Base-by-base conservation (phyloP, 1,140 invertebrate genomes). In the Musca domestica region DNA sequence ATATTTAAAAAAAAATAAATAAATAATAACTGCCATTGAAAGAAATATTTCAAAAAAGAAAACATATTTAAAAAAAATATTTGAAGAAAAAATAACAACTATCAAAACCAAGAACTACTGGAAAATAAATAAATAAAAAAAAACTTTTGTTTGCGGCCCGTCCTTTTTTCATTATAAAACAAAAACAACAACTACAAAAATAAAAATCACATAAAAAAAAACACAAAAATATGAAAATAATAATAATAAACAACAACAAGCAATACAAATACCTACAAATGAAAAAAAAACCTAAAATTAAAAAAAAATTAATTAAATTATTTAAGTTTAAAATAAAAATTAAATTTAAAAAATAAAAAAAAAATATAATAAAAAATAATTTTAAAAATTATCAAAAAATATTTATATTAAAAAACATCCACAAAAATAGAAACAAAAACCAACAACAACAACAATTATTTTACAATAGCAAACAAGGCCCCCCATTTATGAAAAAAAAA, bases 111-210 rank as follows among this genome's bases (percentile, higher is more conserved):
- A n/a, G 17, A 58, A 58, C 5, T 19, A 58, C 7, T 22, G 5
- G n/a, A n/a, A 9, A 58, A 17, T n/a, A 34, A 58, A n/a, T 7
- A 41, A 34, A 22, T 3, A 22, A 54, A 54, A 54, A 17, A 34
- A 58, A 58, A 58, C 54, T 58, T 58, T n/a, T 30, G 54, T 58
- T 58, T 15, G 25, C 54, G 30, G 25, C 54, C 54, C 25, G 27
- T 27, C 54, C 30, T 30, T 58, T 56, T 58, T 58, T 58, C 54
- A 58, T 25, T 30, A 58, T n/a, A 58, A 58, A 58, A 25, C 1
- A 34, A 58, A 30, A 30, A 7, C 27, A 58, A 56, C 17, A n/a
- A n/a, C n/a, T n/a, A n/a, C n/a, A n/a, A n/a, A n/a, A n/a, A n/a
- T n/a, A n/a, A n/a, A n/a, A n/a, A n/a, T n/a, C 27, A 58, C n/a